Base-by-base conservation (phyloP, 2,797 vertebrate species). In the Hyperoplus immaculatus region DNA sequence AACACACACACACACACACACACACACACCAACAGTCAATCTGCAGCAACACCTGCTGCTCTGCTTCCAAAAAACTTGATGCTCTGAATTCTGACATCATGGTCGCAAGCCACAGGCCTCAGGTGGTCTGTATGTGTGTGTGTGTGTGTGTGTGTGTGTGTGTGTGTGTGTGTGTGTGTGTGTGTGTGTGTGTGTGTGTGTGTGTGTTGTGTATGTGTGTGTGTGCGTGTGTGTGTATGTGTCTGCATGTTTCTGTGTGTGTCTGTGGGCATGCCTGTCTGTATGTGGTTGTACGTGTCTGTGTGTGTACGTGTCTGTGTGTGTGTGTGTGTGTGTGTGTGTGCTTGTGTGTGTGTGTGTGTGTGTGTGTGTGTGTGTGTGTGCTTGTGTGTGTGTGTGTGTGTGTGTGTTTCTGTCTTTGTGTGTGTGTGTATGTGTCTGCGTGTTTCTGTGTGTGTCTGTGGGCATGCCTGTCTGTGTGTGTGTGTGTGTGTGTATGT, bases 151-250 rank as follows among this genome's bases (percentile, higher is more conserved):
- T 65, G 72, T 69, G 75, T 63, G 64, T 47, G 63, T 46, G 63
- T 42, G 46, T 63, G 56, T 68, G 75, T 69, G 69, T 61, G 70
- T 56, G 63, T 54, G 51, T 59, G 63, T 60, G 63, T 63, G 57
- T 51, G 55, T 46, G 85, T 69, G 72, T 72, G 73, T 74, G 59
- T 69, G 69, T 62, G 39, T 66, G 69, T 62, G 39, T 49, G 55
- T 55, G 78, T 70, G 75, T 66, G 72, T 62, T 64, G 63, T 60
- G 60, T 57, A 69, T 68, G 21, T 87, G 85, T 66, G 69, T 62
- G 39, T 49, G 55, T 55, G 78, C 63, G 75, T 66, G 72, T 29
- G 29, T 29, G 29, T 29, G 29, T 29, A 29, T 29, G 29, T 29
- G 29, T 29, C 29, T 29, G 29, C 29, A 3, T 29, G 29, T 29